Evolutionary conservation across 2,888 invertebrate genomes (phyloP).

Genomic region (Dinocampus coccinellae): DNA sequence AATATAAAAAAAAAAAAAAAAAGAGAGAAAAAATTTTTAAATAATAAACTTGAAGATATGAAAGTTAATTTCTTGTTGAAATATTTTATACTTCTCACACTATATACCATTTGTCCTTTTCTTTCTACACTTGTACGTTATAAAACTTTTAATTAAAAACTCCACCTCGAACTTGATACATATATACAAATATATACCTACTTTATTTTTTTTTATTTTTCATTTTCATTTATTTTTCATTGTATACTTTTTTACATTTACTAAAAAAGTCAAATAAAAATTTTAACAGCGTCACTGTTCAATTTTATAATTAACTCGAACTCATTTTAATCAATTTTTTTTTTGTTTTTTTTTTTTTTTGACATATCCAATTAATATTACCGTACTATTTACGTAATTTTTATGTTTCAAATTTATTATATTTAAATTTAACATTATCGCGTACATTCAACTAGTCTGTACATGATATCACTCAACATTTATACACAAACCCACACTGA

Average conservation of each 20-base stretch:
- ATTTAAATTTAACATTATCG: not conserved
- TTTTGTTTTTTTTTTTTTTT: too few species aligned
- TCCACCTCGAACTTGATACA: not conserved
- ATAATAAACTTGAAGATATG: not conserved
- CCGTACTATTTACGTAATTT: not conserved
- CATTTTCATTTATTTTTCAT: not conserved
- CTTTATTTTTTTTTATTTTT: not conserved
- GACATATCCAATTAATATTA: not conserved
- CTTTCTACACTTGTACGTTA: not conserved
- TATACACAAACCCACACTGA: not conserved
- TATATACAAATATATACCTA: not conserved
- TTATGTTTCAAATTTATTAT: not conserved
- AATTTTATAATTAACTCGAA: not conserved
- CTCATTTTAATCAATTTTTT: not conserved
- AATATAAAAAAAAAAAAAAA: not conserved
- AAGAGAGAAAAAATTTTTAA: not conserved
- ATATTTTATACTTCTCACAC: not conserved
- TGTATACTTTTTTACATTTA: slow-evolving; percentile 7
- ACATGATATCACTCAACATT: not conserved
- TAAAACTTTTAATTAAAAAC: slow-evolving; percentile 28
- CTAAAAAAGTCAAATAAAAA: not conserved
- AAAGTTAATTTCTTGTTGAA: not conserved
- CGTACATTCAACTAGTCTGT: not conserved
- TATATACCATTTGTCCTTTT: slow-evolving; percentile 9
- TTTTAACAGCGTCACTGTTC: not conserved